These are phyloP conservation scores for Polyploca ridens DNA, from an alignment of 2,888 invertebrate genomes.

Conservation along the genomic window DNA sequence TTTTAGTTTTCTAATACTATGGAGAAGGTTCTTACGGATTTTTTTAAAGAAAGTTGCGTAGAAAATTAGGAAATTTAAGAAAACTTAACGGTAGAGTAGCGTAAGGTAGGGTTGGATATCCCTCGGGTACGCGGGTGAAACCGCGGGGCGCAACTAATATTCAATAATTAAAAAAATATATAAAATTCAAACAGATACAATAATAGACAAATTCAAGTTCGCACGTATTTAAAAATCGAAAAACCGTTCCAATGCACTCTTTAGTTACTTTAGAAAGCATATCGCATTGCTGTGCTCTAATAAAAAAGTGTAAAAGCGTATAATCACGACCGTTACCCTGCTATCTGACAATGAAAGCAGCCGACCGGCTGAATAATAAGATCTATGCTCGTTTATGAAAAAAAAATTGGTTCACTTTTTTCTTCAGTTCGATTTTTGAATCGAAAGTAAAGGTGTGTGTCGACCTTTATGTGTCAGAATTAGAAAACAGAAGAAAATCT, in stretches of 20 bases:
- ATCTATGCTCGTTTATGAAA: constrained; percentile 32
- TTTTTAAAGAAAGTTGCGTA: no score
- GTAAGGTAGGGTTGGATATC: no score
- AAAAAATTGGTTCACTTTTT: constrained; percentile 33
- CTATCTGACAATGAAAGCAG: constrained; percentile 44
- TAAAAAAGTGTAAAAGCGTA: constrained; percentile 66
- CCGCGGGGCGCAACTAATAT: no score
- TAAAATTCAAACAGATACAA: background rate
- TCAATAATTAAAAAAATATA: no score
- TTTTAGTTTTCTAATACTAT: no score
- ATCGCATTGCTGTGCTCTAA: constrained; percentile 70
- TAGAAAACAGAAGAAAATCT: background rate
- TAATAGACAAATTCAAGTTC: background rate
- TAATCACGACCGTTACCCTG: constrained; percentile 57
- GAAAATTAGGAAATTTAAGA: no score
- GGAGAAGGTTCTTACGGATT: no score
- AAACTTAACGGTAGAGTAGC: no score
- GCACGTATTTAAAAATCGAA: background rate
- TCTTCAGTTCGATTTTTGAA: background rate
- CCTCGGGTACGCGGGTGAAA: no score
- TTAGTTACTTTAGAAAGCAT: constrained; percentile 68
- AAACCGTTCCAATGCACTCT: background rate
- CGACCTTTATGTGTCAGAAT: background rate
- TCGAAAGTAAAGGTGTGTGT: constrained; percentile 1
- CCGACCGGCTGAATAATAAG: constrained; percentile 33